Percentiles rank a stretch among this genome's conserved stretches.
Conservation (phyloP, 2,888 invertebrate species). For the Spisula subtruncata region DNA sequence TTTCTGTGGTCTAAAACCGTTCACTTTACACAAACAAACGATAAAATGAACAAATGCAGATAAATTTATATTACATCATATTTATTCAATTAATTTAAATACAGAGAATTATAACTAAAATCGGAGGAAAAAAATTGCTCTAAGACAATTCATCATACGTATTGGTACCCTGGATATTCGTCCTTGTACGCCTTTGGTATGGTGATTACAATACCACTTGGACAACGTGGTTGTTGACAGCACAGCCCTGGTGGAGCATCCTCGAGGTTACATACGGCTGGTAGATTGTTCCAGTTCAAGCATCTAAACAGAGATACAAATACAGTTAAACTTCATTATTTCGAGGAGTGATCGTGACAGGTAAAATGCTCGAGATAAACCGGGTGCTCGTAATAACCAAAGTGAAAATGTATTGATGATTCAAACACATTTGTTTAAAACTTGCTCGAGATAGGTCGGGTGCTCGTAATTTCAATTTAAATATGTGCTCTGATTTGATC, state of each 20-base stretch:
- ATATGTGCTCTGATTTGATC: too few species aligned
- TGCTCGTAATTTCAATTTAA: too few species aligned
- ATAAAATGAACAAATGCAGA: too few species aligned
- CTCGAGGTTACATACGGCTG: conserved; percentile 63
- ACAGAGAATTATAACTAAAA: conserved; percentile 1
- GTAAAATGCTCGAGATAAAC: too few species aligned
- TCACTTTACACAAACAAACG: too few species aligned
- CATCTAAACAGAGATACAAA: conserved; percentile 44
- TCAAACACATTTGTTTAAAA: too few species aligned
- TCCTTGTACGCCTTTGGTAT: conserved; percentile 63
- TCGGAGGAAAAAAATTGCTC: not conserved
- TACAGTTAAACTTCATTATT: too few species aligned
- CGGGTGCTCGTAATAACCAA: too few species aligned
- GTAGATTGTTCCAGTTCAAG: conserved; percentile 67
- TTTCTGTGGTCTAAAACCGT: too few species aligned
- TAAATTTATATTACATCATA: not conserved
- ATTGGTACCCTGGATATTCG: conserved; percentile 64
- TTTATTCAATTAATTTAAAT: conserved; percentile 24
- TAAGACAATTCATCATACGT: conserved; percentile 15
- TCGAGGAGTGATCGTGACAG: too few species aligned
- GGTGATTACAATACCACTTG: conserved; percentile 56
- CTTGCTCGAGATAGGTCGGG: too few species aligned
- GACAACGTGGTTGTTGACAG: conserved; percentile 66
- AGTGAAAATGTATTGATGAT: too few species aligned
- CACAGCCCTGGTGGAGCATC: conserved; percentile 61